Percentiles rank a stretch among this genome's conserved stretches.
Evolutionary conservation across 2,113 vertebrate genomes (phyloP).

Genomic region (Camelus bactrianus): DNA sequence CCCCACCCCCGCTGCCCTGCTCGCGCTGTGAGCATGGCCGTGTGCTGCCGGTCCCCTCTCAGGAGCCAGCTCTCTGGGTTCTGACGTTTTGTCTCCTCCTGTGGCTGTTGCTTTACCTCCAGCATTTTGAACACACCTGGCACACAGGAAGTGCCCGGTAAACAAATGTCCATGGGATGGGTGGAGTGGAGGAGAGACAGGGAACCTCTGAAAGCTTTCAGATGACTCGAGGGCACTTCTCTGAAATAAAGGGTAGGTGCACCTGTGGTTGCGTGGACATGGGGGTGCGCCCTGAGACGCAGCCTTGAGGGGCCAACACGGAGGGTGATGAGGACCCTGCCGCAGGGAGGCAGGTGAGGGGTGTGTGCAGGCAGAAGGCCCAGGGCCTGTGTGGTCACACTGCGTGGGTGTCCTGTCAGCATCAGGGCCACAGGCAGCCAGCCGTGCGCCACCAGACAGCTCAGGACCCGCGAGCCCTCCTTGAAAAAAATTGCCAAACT

Average conservation of each 20-base stretch:
- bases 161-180: too few relatives aligned
- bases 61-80: background rate
- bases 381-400: background rate
- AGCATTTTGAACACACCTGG: background rate
- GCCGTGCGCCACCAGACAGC: background rate
- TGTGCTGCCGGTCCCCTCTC: background rate
- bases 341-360: background rate
- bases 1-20: too few relatives aligned
- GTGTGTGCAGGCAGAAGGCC: background rate
- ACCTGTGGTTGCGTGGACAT: background rate
- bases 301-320: background rate
- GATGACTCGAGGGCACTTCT: background rate
- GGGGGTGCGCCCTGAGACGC: rapidly evolving
- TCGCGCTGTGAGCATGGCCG: too few relatives aligned
- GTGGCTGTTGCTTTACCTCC: background rate
- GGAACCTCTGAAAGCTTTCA: background rate
- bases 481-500: background rate
- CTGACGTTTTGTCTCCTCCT: background rate
- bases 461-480: background rate
- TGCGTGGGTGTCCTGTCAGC: too few relatives aligned
- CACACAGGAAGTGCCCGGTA: too few relatives aligned
- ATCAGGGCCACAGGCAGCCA: background rate
- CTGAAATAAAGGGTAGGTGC: background rate
- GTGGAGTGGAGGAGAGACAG: background rate
- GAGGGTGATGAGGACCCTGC: background rate